Evolutionary conservation across 2,888 invertebrate genomes (phyloP), one percentile per base, ranked within the genome.

Genomic region (Microctonus brassicae): DNA sequence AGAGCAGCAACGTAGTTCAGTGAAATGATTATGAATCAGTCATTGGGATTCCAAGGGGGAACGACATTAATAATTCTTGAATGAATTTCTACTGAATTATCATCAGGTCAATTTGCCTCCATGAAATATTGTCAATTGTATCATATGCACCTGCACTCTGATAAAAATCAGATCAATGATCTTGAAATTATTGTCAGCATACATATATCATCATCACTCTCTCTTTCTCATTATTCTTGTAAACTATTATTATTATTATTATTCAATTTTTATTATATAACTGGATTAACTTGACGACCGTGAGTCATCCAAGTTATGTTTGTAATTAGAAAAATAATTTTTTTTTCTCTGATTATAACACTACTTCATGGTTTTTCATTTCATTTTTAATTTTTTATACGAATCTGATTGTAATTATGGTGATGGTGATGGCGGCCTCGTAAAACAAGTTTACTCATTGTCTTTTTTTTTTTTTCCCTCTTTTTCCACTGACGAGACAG

Each of bases 361-460:
- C 6, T n/a, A 4, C 5, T 17, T n/a, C 39, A 13, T 47, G 6
- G n/a, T 47, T 7, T 4, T 1, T 17, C 17, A 6, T 47, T 47
- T 9, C n/a, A 47, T 17, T 3, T 20, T 7, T n/a, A 17, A 5
- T 17, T 47, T 47, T 17, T 1, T 7, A 47, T n/a, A 7, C n/a
- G 20, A n/a, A 3, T 39, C 24, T n/a, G 24, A 26, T 22, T 13
- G n/a, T 24, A 39, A 13, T 39, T 39, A 6, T 24, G 24, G 62
- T n/a, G 22, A 47, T 5, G n/a, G n/a, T n/a, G 7, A 47, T 47
- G 20, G 24, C 6, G 55, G 22, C 63, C 65, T 39, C 47, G 47
- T 36, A 57, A 66, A 58, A 70, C 65, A 52, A 61, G 70, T 70
- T 70, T 70, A 17, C 61, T 53, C 36, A 20, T 42, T 58, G 47